Base-by-base conservation (phyloP, 2,797 vertebrate genomes). In the Strix occidentalis region DNA sequence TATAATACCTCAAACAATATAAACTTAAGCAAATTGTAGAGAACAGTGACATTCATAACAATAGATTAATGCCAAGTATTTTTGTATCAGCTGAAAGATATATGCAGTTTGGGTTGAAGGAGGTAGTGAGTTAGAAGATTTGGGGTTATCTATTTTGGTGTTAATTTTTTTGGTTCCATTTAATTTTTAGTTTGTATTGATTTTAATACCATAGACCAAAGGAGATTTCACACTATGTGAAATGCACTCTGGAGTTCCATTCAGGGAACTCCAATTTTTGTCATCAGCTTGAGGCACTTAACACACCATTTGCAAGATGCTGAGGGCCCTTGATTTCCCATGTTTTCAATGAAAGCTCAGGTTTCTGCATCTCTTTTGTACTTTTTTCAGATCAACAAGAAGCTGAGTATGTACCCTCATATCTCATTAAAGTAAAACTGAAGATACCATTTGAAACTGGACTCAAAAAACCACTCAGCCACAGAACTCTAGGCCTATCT, bases 11-110 rank as follows among this genome's bases (percentile, higher is more conserved):
- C 4, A 86, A 84, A 88, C 89, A 60, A 71, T 48, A 65, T 8
- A 75, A 25, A 69, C 54, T 87, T 86, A 68, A 72, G 39, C 48
- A 88, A 96, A 87, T 80, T 92, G 50, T 63, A 92, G 94, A 86
- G 87, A 94, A 89, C 78, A 92, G 78, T 75, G 88, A 76, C 79
- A 90, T 92, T 89, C 82, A 66, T 69, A 78, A 83, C 78, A 88
- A 90, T 51, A 94, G 83, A 82, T 57, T 75, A 77, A 86, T 50
- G 68, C 43, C 56, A 86, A 87, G 51, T 79, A 84, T 89, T 96
- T 84, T 74, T 71, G 65, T 53, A 72, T 61, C 77, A 63, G 29
- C 71, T 66, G 39, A 80, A 78, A 16, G 24, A 87, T 70, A 61
- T 12, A 23, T 3, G 5, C 35, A 66, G 60, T 80, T 84, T 90